phyloP scores from a whole-genome alignment of 2,113 vertebrate genomes.

The Melanostigma gelatinosum region DNA sequence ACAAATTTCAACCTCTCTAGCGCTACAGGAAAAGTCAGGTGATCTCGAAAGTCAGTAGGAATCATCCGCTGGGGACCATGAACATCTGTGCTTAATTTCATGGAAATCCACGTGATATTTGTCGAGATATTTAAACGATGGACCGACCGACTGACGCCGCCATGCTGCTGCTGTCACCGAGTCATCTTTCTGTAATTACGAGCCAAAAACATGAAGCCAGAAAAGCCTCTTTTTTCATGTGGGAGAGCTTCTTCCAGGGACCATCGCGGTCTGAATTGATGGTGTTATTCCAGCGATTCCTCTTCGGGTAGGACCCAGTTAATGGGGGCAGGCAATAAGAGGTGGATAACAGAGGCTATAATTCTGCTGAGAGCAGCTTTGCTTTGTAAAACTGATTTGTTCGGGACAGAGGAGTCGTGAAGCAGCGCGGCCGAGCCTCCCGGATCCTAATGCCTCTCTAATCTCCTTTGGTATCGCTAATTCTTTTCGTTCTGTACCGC shows the following conservation, averaged over 20 bases:
- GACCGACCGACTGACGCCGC: not conserved
- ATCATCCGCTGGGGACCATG: not conserved
- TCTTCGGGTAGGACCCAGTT: constrained; percentile 71
- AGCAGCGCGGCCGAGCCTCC: constrained; percentile 56
- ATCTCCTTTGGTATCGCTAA: constrained; percentile 76
- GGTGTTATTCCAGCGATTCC: constrained; percentile 59
- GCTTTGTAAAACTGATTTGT: constrained; percentile 73
- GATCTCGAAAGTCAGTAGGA: not conserved
- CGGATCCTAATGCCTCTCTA: constrained; percentile 76
- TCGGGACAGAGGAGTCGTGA: constrained; percentile 75
- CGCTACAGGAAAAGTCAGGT: not conserved
- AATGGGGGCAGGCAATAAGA: constrained; percentile 72
- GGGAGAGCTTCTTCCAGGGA: constrained; percentile 38
- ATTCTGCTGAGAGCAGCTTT: constrained; percentile 74
- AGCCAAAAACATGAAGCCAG: constrained; percentile 14
- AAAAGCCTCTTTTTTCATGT: constrained; percentile 26
- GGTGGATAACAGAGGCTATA: constrained; percentile 69
- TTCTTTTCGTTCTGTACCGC: constrained; percentile 69
- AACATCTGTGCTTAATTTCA: not conserved
- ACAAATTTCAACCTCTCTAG: not conserved
- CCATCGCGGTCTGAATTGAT: constrained; percentile 60
- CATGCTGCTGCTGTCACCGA: not conserved
- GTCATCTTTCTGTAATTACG: constrained; percentile 11
- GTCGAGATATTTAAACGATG: not conserved
- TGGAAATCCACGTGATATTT: not conserved